These are phyloP conservation scores for Caretta caretta DNA, from an alignment of 2,113 vertebrate genomes.

Conservation along the genomic window DNA sequence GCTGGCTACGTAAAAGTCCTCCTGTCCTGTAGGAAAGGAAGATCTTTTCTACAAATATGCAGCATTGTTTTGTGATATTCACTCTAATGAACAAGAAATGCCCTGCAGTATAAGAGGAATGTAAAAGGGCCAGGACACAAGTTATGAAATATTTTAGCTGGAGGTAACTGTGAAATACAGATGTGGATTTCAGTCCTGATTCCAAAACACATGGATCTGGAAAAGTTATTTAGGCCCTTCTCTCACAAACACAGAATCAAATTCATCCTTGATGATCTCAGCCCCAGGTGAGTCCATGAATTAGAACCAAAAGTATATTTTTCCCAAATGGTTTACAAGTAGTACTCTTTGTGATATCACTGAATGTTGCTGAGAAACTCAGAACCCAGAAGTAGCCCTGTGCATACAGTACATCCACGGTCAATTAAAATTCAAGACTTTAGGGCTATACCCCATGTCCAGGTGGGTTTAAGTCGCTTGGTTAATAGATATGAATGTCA, in stretches of 20 bases:
- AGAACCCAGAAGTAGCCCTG: not conserved
- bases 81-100: not conserved
- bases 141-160: not conserved
- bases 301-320: not conserved
- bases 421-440: not conserved
- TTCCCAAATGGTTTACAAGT: not conserved
- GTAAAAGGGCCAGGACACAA: not conserved
- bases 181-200: not conserved
- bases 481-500: not conserved
- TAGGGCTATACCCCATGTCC: not conserved
- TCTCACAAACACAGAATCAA: not conserved
- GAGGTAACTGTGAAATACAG: not conserved
- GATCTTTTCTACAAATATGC: not conserved
- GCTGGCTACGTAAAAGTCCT: not conserved
- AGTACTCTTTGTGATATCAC: not conserved
- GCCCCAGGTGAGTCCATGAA: not conserved
- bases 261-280: not conserved
- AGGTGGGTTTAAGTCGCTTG: not conserved
- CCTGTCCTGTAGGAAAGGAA: not conserved
- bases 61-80: not conserved
- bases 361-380: not conserved
- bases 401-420: not conserved
- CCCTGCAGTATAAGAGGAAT: not conserved
- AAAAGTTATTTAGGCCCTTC: not conserved
- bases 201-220: not conserved